Base-by-base conservation (phyloP, 2,797 vertebrate genomes). In the Uromys caudimaculatus region DNA sequence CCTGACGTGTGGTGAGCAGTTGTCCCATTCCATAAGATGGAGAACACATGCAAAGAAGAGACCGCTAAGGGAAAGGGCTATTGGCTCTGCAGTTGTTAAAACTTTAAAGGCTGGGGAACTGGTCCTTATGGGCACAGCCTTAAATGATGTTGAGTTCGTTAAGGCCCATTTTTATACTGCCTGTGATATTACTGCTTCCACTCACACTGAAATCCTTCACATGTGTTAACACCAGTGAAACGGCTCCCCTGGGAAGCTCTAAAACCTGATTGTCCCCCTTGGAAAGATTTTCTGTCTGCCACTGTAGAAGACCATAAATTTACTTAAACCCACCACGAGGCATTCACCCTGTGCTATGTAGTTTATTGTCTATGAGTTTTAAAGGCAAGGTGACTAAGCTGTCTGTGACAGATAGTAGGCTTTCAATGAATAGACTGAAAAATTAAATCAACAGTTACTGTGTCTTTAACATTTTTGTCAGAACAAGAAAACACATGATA, bases 381-480 rank as follows among this genome's bases (percentile, higher is more conserved):
- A 44, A 91, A 90, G 38, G 13, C 17, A 77, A 27, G 8, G 76
- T 13, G 8, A 78, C 32, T 78, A 67, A 91, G 41, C 67, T 44
- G 32, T 67, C 78, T 87, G 27, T 84, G 58, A 41, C 6, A 73
- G 29, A 17, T 32, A n/a, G 62, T 52, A 76, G 47, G 12, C 6
- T 78, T 76, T 95, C 64, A 91, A 91, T 32, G 75, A n/a, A 41
- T 14, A 4, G 21, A 89, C 54, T 14, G 17, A 50, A 47, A 81
- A 89, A 52, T 87, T 56, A 97, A 91, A 89, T 71, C n/a, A 86
- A 47, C 10, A 91, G 75, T 44, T 60, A 67, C 6, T 54, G n/a
- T 56, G 38, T 56, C 29, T 79, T 92, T 75, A 84, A 47, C 14
- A 47, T 62, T 86, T 54, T 83, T 79, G n/a, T 86, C 32, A 77